Evolutionary conservation across 2,113 vertebrate species (phyloP).

Genomic region (Ivindomyrus marchei): DNA sequence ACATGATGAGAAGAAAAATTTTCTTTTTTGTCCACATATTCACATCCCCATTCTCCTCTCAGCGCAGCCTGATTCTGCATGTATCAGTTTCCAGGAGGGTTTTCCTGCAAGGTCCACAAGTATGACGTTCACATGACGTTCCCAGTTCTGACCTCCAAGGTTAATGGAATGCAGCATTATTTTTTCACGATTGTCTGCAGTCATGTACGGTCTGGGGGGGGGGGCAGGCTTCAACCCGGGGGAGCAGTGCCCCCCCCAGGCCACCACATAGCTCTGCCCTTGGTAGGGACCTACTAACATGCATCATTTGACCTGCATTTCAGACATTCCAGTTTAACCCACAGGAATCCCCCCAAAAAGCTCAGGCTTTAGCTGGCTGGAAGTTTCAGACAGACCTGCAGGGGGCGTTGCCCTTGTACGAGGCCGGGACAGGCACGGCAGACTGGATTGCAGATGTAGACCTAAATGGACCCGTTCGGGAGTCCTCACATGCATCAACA

Average conservation of each 20-base stretch:
- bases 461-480: background rate
- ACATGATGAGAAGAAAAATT: too few species aligned
- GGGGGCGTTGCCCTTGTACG: slow-evolving; percentile 30
- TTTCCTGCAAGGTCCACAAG: too few species aligned
- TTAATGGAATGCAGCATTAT: background rate
- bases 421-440: slow-evolving; percentile 25
- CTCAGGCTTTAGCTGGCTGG: slow-evolving; percentile 25
- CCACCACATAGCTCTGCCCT: background rate
- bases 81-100: too few species aligned
- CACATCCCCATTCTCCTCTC: too few species aligned
- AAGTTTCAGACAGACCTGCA: slow-evolving; percentile 39
- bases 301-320: slow-evolving; percentile 27
- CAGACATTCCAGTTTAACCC: slow-evolving; percentile 7
- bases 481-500: background rate
- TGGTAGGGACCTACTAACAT: slow-evolving; percentile 19
- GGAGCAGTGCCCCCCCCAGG: background rate
- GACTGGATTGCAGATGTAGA: background rate
- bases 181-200: background rate
- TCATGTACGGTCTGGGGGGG: background rate
- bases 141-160: too few species aligned
- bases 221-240: background rate
- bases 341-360: slow-evolving; percentile 23
- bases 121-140: too few species aligned
- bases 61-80: too few species aligned
- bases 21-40: too few species aligned